Conservation (phyloP, 2,888 invertebrate species). For the Syrphus vitripennis region DNA sequence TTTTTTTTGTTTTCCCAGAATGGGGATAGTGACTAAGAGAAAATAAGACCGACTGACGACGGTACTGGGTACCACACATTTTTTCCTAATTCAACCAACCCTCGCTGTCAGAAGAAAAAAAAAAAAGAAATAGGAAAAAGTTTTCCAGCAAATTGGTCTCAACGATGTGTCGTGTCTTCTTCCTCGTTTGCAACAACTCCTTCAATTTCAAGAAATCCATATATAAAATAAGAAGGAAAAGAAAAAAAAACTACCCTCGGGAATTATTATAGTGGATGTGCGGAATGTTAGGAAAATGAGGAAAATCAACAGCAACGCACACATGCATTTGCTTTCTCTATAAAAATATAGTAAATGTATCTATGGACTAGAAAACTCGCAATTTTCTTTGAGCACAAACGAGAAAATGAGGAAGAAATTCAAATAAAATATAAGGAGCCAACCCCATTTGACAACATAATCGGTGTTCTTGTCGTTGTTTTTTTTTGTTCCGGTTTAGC, state of each 20-base stretch:
- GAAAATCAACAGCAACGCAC: constrained; percentile 10
- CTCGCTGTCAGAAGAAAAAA: background rate
- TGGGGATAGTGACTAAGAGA: background rate
- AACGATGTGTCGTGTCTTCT: constrained; percentile 42
- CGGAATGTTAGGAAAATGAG: constrained; percentile 23
- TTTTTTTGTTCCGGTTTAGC: constrained; percentile 29
- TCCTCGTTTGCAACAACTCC: constrained; percentile 38
- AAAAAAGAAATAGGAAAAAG: background rate
- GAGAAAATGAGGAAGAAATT: constrained; percentile 44
- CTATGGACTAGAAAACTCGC: constrained; percentile 2
- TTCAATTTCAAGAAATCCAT: constrained; percentile 24
- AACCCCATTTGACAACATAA: constrained; percentile 70
- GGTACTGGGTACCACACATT: constrained; percentile 21
- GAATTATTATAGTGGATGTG: constrained; percentile 4
- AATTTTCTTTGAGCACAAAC: constrained; percentile 9
- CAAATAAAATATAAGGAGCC: constrained; percentile 68
- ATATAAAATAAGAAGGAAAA: constrained; percentile 3
- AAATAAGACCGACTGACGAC: too few species aligned
- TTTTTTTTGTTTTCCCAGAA: too few species aligned
- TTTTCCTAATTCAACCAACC: constrained; percentile 48
- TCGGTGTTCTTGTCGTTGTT: constrained; percentile 38
- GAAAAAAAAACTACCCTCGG: constrained; percentile 27
- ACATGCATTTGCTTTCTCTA: constrained; percentile 16
- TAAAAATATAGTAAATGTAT: constrained; percentile 52
- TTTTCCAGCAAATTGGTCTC: constrained; percentile 40